These are phyloP conservation scores for Spondyliosoma cantharus DNA, from an alignment of 2,797 vertebrate species.

Conservation along the genomic window DNA sequence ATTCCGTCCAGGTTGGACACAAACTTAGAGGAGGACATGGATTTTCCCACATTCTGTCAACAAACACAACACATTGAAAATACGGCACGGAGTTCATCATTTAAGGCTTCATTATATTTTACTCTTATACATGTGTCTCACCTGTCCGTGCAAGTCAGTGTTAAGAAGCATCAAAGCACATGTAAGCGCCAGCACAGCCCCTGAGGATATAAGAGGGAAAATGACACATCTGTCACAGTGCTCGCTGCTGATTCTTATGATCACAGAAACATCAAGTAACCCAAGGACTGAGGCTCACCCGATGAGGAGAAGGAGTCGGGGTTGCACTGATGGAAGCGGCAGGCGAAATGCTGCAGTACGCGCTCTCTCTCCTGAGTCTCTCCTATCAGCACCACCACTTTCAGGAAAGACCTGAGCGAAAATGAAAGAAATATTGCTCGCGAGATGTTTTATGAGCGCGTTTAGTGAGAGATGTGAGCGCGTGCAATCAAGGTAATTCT, in stretches of 20 bases:
- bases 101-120: background rate
- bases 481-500: conserved; percentile 14
- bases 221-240: background rate
- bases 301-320: conserved; percentile 81
- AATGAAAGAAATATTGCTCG: background rate
- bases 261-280: background rate
- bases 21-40: conserved; percentile 89
- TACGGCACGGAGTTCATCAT: background rate
- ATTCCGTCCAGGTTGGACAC: conserved; percentile 90
- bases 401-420: conserved; percentile 86
- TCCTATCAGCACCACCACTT: conserved; percentile 90
- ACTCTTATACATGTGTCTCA: conserved; percentile 43
- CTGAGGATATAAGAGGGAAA: conserved; percentile 69
- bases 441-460: background rate
- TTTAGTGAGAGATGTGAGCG: background rate
- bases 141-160: conserved; percentile 92
- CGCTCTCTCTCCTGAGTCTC: conserved; percentile 95
- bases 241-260: background rate
- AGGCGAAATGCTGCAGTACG: conserved; percentile 89
- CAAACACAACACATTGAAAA: conserved; percentile 7
- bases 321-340: conserved; percentile 89
- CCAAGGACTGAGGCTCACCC: conserved; percentile 72
- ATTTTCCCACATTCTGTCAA: conserved; percentile 89
- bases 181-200: conserved; percentile 88
- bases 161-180: conserved; percentile 97